Evolutionary conservation across 2,113 vertebrate species (phyloP).

Genomic region (Pluvianellus socialis): DNA sequence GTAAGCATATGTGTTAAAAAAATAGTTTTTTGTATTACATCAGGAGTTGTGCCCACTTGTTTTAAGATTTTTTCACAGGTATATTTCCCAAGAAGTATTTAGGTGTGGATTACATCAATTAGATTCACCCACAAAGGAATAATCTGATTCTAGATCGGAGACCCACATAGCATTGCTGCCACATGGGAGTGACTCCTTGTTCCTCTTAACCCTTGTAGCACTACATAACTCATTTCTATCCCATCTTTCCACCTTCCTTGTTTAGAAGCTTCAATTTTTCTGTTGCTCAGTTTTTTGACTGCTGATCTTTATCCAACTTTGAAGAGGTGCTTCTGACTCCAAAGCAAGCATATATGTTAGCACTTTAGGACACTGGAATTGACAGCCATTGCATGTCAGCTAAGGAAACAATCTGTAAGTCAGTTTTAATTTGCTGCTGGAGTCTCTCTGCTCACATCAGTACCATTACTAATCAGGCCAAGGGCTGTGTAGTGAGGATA

Average conservation of each 20-base stretch:
- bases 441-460: background rate
- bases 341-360: background rate
- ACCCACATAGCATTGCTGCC: background rate
- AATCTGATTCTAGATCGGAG: background rate
- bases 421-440: background rate
- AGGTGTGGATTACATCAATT: background rate
- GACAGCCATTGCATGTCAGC: background rate
- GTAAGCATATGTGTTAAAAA: background rate
- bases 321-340: background rate
- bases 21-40: background rate
- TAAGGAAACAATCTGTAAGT: background rate
- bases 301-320: background rate
- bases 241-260: background rate
- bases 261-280: background rate
- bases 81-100: background rate
- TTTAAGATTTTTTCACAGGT: background rate
- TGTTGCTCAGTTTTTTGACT: background rate
- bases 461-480: constrained; percentile 21
- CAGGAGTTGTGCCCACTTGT: background rate
- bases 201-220: background rate
- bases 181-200: background rate
- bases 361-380: background rate
- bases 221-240: background rate
- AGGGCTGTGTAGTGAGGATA: background rate
- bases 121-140: background rate